Base-by-base conservation (phyloP, 2,113 vertebrate species). In the Rhynchomys soricoides region DNA sequence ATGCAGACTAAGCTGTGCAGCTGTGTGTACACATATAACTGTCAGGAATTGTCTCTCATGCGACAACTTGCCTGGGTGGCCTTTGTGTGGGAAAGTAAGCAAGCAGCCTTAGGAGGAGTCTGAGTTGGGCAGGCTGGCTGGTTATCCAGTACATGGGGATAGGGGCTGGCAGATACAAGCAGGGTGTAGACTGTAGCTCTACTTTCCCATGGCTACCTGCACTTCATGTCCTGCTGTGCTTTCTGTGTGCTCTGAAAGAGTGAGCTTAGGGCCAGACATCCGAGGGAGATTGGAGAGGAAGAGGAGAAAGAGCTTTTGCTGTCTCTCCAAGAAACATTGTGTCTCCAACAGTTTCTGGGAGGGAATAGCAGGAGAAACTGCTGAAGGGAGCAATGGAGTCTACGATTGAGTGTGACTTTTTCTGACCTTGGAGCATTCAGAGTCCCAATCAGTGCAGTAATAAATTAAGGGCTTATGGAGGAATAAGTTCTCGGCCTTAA, bases 381-480 rank as follows among this genome's bases (percentile, higher is more conserved):
- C 96, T 91, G 37, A 96, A 94, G 96, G 78, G 91, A 95, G 37
- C 55, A 64, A 81, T 96, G 91, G 50, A 95, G 29, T 94, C 94
- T 95, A 50, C 64, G 0, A 93, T 86, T 93, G 95, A 96, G 74
- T 71, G 78, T 0, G 94, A 96, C 95, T 97, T 97, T 96, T 97
- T 71, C 89, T 97, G 95, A 97, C 97, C 96, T 97, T 97, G 96
- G 96, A 97, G 94, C 93, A 92, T 95, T 97, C 94, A 95, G 95
- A 96, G 96, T 94, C 96, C 97, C 93, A 97, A 70, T 97, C 96
- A 97, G 83, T 2, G 2, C 87, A 87, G 93, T 97, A 97, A 97
- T 98, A 97, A 97, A 97, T 98, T 98, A 97, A 98, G 95, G 96
- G 96, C 97, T 97, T 98, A 95, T 97, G 86, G 95, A 96, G 90